Conservation (phyloP, 2,888 invertebrate genomes). For the Dynastes grantii region DNA sequence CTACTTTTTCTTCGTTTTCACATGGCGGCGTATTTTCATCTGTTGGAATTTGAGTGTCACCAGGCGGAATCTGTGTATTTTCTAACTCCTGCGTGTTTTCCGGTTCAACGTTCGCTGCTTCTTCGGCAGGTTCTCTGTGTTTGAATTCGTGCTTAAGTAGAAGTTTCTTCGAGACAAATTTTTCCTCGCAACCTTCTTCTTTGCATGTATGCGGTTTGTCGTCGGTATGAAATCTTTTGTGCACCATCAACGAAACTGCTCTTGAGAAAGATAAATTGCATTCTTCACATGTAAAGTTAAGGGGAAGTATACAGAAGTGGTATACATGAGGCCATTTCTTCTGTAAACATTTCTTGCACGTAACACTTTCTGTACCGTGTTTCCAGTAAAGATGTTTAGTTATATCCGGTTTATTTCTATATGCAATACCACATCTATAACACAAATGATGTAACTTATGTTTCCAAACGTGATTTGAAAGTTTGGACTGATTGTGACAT, state of each 20-base stretch:
- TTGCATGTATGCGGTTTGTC: constrained; percentile 82
- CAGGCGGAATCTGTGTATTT: constrained; percentile 52
- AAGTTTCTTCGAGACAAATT: constrained; percentile 87
- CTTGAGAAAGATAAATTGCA: constrained; percentile 83
- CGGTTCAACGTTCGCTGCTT: constrained; percentile 54
- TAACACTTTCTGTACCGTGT: constrained; percentile 90
- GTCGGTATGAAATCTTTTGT: constrained; percentile 82
- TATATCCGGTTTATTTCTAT: constrained; percentile 90
- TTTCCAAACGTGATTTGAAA: constrained; percentile 93
- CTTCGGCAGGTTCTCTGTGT: constrained; percentile 73
- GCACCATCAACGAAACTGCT: constrained; percentile 87
- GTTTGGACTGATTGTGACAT: constrained; percentile 83
- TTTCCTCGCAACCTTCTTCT: constrained; percentile 81
- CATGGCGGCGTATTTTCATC: constrained; percentile 68
- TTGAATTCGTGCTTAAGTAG: constrained; percentile 80
- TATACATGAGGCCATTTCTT: constrained; percentile 95
- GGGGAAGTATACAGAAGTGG: constrained; percentile 90
- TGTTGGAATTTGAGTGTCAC: constrained; percentile 60
- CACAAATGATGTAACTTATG: constrained; percentile 91
- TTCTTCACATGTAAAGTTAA: constrained; percentile 85
- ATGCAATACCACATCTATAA: constrained; percentile 90
- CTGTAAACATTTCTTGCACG: constrained; percentile 88
- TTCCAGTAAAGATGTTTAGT: constrained; percentile 94
- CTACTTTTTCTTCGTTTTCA: constrained; percentile 62
- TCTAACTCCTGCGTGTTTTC: constrained; percentile 59